Evolutionary conservation across 1,140 invertebrate genomes (phyloP).

Genomic region (Dreissena rostriformis): DNA sequence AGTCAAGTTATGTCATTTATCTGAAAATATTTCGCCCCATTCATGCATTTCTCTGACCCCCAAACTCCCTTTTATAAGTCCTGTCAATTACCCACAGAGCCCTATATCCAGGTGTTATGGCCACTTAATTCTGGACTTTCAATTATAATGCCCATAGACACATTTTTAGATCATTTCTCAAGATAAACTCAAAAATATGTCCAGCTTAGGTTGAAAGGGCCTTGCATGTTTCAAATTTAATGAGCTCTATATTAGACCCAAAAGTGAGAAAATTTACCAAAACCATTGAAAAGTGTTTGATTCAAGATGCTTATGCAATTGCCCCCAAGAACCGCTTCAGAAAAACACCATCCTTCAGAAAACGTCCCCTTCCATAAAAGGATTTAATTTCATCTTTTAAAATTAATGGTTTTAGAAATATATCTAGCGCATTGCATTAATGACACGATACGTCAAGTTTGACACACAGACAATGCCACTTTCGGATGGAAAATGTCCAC

Average conservation of each 20-base stretch:
- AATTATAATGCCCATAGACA: slow-evolving; percentile 54
- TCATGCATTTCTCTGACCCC: too few relatives aligned
- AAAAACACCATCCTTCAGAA: slow-evolving; percentile 7
- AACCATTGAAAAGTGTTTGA: slow-evolving; percentile 55
- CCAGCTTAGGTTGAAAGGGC: slow-evolving; percentile 45
- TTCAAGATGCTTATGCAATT: slow-evolving; percentile 55
- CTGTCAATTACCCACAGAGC: not conserved
- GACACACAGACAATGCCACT: slow-evolving; percentile 41
- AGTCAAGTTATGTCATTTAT: too few relatives aligned
- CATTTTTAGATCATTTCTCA: slow-evolving; percentile 53
- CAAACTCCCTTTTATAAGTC: not conserved
- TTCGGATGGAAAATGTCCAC: slow-evolving; percentile 43
- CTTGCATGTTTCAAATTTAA: slow-evolving; percentile 52
- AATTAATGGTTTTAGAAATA: slow-evolving; percentile 56
- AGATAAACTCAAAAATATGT: slow-evolving; percentile 37
- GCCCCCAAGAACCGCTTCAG: slow-evolving; percentile 35
- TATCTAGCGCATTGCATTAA: slow-evolving; percentile 47
- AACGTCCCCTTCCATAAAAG: slow-evolving; percentile 4
- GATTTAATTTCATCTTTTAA: slow-evolving; percentile 60
- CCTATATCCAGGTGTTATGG: slow-evolving; percentile 35
- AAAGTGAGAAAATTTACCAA: slow-evolving; percentile 43
- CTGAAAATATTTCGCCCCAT: too few relatives aligned
- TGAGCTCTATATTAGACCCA: slow-evolving; percentile 48
- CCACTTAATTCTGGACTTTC: slow-evolving; percentile 50
- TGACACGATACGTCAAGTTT: slow-evolving; percentile 50